These are phyloP conservation scores for Merluccius polli DNA, from an alignment of 2,797 vertebrate species.

Conservation along the genomic window DNA sequence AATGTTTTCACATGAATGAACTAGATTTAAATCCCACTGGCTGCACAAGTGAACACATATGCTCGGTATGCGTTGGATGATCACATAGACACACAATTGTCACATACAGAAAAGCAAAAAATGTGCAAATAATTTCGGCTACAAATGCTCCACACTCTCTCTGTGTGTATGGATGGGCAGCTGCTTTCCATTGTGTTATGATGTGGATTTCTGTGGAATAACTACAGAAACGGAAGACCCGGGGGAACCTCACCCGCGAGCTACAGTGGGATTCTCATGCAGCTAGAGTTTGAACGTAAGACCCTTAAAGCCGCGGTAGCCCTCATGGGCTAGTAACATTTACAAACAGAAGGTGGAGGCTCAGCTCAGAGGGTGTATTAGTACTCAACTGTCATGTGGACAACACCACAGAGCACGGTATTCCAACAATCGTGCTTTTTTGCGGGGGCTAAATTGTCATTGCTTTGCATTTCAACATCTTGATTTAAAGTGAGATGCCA, in stretches of 20 bases:
- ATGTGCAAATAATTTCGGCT: background rate
- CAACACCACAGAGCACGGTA: background rate
- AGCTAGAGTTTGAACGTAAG: background rate
- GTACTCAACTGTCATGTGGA: background rate
- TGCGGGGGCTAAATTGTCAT: no score
- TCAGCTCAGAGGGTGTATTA: background rate
- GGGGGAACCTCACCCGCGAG: background rate
- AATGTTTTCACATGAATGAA: background rate
- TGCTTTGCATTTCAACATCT: no score
- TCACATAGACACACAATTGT: background rate
- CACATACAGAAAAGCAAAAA: background rate
- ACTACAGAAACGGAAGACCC: background rate
- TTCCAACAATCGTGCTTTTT: background rate
- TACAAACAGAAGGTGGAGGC: background rate
- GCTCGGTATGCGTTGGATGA: background rate
- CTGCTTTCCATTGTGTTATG: background rate
- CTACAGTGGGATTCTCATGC: background rate
- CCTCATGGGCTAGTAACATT: background rate
- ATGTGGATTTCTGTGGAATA: background rate
- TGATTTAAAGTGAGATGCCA: background rate
- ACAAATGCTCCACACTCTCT: background rate
- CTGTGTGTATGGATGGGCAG: background rate
- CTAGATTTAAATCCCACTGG: background rate
- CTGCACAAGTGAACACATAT: no score
- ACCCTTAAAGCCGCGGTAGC: background rate